phyloP scores from a whole-genome alignment of 2,113 vertebrate genomes.

The Miniopterus natalensis region DNA sequence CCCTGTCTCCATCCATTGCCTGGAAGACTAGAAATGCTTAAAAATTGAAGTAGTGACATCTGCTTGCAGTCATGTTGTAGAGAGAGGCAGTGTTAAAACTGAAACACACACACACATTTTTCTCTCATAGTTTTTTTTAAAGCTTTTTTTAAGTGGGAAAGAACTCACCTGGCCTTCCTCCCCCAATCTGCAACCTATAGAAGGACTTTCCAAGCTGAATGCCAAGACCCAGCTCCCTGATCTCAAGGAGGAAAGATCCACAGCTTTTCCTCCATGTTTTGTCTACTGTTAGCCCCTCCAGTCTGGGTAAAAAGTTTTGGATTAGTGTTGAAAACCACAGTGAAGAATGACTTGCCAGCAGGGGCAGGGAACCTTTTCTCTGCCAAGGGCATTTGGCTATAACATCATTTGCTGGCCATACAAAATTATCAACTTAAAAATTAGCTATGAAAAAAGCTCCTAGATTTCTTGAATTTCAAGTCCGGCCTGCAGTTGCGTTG shows the following conservation, averaged over 20 bases:
- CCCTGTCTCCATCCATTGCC: neutral
- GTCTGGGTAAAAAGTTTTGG: neutral
- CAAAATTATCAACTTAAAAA: too few relatives aligned
- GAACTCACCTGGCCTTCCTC: neutral
- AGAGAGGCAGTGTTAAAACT: neutral
- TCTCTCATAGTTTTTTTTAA: neutral
- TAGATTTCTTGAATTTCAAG: too few relatives aligned
- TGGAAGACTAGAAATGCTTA: constrained; percentile 2
- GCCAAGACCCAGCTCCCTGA: neutral
- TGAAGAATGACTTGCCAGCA: neutral
- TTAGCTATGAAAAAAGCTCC: too few relatives aligned
- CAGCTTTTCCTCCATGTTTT: neutral
- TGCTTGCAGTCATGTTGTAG: neutral
- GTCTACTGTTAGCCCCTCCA: neutral
- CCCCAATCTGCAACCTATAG: neutral
- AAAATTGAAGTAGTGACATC: constrained; percentile 31
- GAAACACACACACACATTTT: constrained; percentile 11
- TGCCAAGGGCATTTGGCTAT: too few relatives aligned
- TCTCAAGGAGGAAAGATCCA: neutral
- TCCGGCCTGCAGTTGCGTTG: too few relatives aligned
- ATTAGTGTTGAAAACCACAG: neutral
- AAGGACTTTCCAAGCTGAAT: neutral
- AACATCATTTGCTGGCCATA: too few relatives aligned
- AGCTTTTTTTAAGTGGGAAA: constrained; percentile 22
- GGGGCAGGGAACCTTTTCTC: too few relatives aligned